phyloP scores from a whole-genome alignment of 2,113 vertebrate species.

The Tragulus kanchil region DNA sequence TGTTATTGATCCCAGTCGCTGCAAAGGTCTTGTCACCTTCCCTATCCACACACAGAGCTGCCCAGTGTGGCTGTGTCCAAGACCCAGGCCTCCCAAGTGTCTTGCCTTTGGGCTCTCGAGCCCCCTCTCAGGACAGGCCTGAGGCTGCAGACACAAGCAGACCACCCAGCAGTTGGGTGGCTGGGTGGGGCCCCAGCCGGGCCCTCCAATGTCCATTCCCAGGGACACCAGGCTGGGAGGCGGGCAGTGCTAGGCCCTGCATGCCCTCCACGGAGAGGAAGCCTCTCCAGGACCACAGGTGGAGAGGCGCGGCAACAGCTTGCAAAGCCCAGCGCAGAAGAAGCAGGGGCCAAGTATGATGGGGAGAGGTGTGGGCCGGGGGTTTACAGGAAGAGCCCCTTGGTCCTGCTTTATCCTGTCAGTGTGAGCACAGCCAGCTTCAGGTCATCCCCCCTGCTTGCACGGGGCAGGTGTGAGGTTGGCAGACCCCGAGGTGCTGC shows the following conservation, averaged over 20 bases:
- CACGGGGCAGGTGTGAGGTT: neutral
- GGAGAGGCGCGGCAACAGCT: neutral
- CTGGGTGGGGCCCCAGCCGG: neutral
- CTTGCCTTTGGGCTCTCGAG: neutral
- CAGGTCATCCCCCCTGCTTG: neutral
- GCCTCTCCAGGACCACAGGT: neutral
- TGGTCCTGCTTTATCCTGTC: neutral
- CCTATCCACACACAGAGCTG: rapidly evolving
- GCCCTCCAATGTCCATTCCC: neutral
- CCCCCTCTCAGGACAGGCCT: neutral
- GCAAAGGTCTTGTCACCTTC: too few species aligned
- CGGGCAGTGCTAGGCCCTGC: neutral
- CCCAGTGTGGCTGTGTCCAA: rapidly evolving
- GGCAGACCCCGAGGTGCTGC: neutral
- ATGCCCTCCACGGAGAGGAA: neutral
- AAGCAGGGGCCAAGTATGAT: neutral
- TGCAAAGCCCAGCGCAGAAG: neutral
- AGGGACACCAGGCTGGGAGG: rapidly evolving
- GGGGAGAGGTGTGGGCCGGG: neutral
- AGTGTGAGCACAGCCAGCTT: neutral
- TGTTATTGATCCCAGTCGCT: slow-evolving; percentile 65
- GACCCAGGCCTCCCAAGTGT: neutral
- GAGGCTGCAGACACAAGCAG: neutral
- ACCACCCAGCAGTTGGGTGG: neutral
- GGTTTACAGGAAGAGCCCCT: neutral